Evolutionary conservation across 2,888 invertebrate species (phyloP).

Genomic region (Euzophera pinguis): DNA sequence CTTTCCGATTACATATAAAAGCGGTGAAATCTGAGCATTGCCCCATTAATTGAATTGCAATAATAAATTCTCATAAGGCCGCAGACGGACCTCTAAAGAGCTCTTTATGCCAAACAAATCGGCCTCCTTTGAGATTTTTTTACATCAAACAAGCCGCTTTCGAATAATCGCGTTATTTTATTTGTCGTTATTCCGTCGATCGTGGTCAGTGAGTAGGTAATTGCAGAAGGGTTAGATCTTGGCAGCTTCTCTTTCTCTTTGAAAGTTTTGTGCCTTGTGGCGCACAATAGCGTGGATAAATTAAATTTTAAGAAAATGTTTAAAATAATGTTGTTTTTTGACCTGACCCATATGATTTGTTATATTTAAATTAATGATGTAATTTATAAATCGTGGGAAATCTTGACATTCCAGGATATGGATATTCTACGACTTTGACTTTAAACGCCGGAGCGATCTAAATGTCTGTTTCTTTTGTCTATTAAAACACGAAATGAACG

Average conservation of each 20-base stretch:
- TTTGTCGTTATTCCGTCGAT: conserved; percentile 51
- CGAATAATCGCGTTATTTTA: conserved; percentile 58
- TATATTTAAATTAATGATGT: too few species aligned
- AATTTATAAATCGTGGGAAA: too few species aligned
- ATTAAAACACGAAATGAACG: too few species aligned
- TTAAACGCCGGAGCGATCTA: too few species aligned
- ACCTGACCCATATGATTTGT: too few species aligned
- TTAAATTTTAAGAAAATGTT: too few species aligned
- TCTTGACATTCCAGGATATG: too few species aligned
- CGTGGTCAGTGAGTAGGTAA: conserved; percentile 33
- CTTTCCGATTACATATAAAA: conserved; percentile 34
- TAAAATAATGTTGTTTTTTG: too few species aligned
- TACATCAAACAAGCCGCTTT: conserved; percentile 59
- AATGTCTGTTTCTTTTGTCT: too few species aligned
- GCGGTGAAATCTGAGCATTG: conserved; percentile 55
- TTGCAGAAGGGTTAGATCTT: conserved; percentile 32
- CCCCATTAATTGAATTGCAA: conserved; percentile 74
- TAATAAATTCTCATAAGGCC: conserved; percentile 70
- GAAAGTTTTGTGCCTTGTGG: too few species aligned
- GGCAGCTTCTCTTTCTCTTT: background rate
- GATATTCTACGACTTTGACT: too few species aligned
- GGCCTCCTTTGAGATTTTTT: conserved; percentile 61
- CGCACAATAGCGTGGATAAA: too few species aligned
- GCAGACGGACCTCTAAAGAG: conserved; percentile 58
- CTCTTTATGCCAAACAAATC: conserved; percentile 78